Base-by-base conservation (phyloP, 64 coral and sea anemone genomes). In the Actinia tenebrosa region DNA sequence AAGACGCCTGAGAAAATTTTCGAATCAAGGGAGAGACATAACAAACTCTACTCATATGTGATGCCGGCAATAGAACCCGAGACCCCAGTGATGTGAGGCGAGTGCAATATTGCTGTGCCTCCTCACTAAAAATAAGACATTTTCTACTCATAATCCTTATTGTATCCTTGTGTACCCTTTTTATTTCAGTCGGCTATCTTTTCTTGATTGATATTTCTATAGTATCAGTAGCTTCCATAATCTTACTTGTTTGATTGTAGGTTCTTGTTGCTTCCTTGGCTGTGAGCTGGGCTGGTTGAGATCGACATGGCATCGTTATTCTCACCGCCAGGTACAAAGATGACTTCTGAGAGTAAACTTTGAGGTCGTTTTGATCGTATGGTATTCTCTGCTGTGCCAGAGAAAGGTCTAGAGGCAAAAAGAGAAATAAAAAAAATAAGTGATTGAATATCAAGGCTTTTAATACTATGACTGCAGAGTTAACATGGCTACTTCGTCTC, bases 261-360 rank as follows among this genome's bases (percentile, higher is more conserved):
- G 25, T 75, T 27, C 27, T 30, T 75, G 11, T 42, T 13, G 13
- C 69, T 75, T 42, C 25, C 69, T 15, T 14, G 26, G 54, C 80
- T 83, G 54, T 83, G 80, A 7, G 80, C 80, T 53, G 80, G 80
- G 45, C 80, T 83, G 80, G 80, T 83, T 53, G 80, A 83, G 19
- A 83, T 43, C 22, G 80, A 83, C 44, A 83, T 83, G 10, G 44
- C 45, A 26, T 83, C 80, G 18, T 83, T 45, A 19, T 83, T 83
- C 45, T 52, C 46, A 4, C 80, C 54, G 7, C 80, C 80, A 30
- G 80, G 80, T 52, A 95, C 83, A 71, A 95, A 95, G 25, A 95
- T 89, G 4, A 95, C 94, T 87, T 95, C 94, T 23, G 94, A 95
- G 30, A 95, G 68, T 77, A 95, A 92, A 86, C 87, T 95, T 78